A percentile compares a stretch with the other conserved stretches of the same genome.
phyloP scores from a whole-genome alignment of 2,113 vertebrate genomes.

The Elgaria multicarinata region DNA sequence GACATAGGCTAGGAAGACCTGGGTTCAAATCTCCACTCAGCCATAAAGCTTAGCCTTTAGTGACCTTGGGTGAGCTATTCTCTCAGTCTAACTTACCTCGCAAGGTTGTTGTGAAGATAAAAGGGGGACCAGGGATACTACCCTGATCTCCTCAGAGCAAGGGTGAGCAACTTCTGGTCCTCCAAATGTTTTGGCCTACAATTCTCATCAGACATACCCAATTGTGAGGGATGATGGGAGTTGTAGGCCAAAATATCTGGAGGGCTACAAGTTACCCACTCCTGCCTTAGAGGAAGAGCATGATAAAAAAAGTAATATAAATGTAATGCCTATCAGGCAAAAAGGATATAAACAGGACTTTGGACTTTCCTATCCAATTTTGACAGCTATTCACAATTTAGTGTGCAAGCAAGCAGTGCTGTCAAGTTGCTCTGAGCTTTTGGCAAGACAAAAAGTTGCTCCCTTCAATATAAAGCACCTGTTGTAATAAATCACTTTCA shows the following conservation, averaged over 20 bases:
- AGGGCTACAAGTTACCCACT: no score
- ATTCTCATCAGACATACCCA: no score
- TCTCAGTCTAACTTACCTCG: neutral
- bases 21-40: neutral
- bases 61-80: neutral
- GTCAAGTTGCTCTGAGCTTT: neutral
- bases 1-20: no score
- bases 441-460: neutral
- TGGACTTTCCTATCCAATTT: neutral
- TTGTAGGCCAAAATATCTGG: no score
- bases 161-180: no score
- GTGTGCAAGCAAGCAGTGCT: neutral
- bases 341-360: neutral
- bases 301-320: no score
- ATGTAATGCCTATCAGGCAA: neutral
- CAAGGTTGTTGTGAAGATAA: neutral
- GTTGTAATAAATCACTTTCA: neutral
- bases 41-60: neutral
- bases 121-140: neutral
- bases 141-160: neutral
- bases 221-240: no score
- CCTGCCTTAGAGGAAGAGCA: neutral
- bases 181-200: no score
- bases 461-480: constrained; percentile 28
- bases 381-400: neutral